Evolutionary conservation across 2,797 vertebrate genomes (phyloP).

Genomic region (Peromyscus melanophrys): DNA sequence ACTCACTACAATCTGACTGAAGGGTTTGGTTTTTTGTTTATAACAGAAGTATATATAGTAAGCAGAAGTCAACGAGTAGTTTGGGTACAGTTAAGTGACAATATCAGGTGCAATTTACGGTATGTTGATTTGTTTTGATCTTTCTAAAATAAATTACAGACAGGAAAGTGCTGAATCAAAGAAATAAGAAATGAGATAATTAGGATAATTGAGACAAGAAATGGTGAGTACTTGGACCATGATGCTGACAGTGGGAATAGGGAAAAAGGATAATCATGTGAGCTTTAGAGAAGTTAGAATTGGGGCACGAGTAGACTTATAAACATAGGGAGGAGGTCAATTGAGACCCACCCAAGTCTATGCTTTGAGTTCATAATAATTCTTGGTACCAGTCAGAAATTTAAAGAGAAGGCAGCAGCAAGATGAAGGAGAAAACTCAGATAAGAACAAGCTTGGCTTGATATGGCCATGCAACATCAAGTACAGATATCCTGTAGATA

Average conservation of each 20-base stretch:
- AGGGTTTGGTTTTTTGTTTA: background rate
- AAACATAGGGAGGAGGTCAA: background rate
- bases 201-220: background rate
- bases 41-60: background rate
- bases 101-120: conserved; percentile 35
- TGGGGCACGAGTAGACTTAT: background rate
- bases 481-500: background rate
- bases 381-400: background rate
- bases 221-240: background rate
- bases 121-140: background rate
- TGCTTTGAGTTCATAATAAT: background rate
- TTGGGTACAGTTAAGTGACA: background rate
- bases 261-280: background rate
- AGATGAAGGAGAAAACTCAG: background rate
- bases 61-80: background rate
- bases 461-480: too few relatives aligned
- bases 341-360: background rate
- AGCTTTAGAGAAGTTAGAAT: background rate
- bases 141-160: conserved; percentile 23
- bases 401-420: background rate
- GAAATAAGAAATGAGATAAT: background rate
- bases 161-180: background rate
- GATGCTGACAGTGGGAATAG: too few relatives aligned
- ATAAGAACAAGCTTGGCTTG: background rate
- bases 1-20: background rate